Base-by-base conservation (phyloP, 2,888 invertebrate species). In the Cheilosia vernalis region DNA sequence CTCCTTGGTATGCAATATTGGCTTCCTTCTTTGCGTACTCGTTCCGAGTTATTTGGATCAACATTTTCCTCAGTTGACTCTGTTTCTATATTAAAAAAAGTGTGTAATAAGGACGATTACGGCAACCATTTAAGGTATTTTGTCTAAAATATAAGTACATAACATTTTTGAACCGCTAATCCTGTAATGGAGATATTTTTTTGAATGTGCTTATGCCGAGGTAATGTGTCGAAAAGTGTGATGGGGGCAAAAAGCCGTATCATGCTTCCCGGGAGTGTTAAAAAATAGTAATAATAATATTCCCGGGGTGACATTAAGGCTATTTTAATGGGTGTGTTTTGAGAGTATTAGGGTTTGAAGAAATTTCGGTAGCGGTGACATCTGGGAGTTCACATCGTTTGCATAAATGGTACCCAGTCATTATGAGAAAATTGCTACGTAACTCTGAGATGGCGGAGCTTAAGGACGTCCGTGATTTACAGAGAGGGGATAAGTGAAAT, bases 161-260 rank as follows among this genome's bases (percentile, higher is more conserved):
- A 53, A 60, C 40, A 27, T 7, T 56, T 40, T 49, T 40, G 19
- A 30, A 37, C 42, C 19, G 13, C 47, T 40, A 53, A 60, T 49
- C 37, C 30, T 78, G 70, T 78, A 83, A 83, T 78, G 73, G 72
- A 73, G 83, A 82, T 72, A 72, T 61, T 72, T 77, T 82, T 77
- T 80, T 47, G 7, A 9, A 58, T 10, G 17, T 37, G 21, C 37
- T 13, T 77, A 53, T 30, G 30, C 30, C 7, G 30, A 30, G 72
- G 61, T 63, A 21, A 49, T 37, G 47, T 37, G 37, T 33, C 19
- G 24, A 53, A 64, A 19, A 24, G 33, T 51, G 17, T 53, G 53
- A 30, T 30, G 53, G 33, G 15, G 24, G 33, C 10, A 40, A 51
- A 51, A 47, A 37, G 55, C 37, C 21, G n/a, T 49, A 60, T 49